These are phyloP conservation scores for Gymnocheta viridis DNA, from an alignment of 2,888 invertebrate species.

Conservation along the genomic window DNA sequence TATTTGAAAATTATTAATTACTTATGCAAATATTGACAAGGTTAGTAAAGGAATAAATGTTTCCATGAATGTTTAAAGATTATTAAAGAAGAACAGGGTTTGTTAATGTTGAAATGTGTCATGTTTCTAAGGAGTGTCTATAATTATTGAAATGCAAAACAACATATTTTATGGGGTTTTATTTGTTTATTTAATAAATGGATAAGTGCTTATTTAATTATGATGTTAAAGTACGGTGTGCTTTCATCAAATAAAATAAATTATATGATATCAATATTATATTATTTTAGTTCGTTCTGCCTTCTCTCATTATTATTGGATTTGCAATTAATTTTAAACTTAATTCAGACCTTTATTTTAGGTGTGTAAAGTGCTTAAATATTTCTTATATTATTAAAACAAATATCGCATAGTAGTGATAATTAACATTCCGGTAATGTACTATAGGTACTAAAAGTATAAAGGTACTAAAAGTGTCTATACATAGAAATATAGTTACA, in stretches of 20 bases:
- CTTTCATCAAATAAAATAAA: not conserved
- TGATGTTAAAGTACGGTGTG: not conserved
- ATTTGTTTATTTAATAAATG: constrained; percentile 29
- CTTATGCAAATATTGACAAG: constrained; percentile 30
- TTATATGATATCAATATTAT: too few relatives aligned
- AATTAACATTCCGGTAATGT: too few relatives aligned
- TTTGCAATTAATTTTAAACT: too few relatives aligned
- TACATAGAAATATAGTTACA: too few relatives aligned
- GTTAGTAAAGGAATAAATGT: not conserved
- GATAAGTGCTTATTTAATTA: not conserved
- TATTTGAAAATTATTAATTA: constrained; percentile 30
- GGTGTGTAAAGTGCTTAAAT: too few relatives aligned
- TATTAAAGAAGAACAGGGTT: not conserved
- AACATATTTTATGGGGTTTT: constrained; percentile 19
- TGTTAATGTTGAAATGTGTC: not conserved
- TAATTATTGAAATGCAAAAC: not conserved
- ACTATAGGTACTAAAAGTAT: too few relatives aligned
- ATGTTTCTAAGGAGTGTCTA: constrained; percentile 44
- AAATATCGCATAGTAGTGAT: too few relatives aligned
- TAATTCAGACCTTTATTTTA: too few relatives aligned
- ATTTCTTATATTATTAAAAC: too few relatives aligned
- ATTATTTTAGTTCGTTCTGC: too few relatives aligned
- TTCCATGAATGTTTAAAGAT: not conserved
- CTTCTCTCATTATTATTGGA: too few relatives aligned
- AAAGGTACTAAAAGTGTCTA: too few relatives aligned